Percentiles rank a stretch among this genome's conserved stretches.
Evolutionary conservation across 2,113 vertebrate genomes (phyloP).

Genomic region (Paramormyrops kingsleyae): DNA sequence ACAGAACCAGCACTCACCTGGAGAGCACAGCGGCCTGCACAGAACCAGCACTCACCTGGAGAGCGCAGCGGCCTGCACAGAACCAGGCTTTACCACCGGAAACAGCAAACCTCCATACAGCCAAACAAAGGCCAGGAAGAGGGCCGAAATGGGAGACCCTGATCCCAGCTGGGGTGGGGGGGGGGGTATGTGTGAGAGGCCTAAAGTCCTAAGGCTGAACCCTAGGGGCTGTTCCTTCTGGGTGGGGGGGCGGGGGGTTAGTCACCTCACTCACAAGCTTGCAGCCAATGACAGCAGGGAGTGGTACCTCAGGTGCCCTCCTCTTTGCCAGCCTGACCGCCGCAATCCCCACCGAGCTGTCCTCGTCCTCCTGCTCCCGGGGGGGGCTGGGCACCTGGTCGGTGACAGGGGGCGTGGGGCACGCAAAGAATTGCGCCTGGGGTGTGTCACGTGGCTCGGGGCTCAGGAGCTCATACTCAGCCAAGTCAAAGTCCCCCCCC

Average conservation of each 20-base stretch:
- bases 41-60: background rate
- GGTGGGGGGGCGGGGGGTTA: conserved; percentile 27
- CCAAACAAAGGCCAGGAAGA: background rate
- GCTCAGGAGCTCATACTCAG: conserved; percentile 61
- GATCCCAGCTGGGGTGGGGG: background rate
- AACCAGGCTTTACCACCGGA: background rate
- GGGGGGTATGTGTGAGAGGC: background rate
- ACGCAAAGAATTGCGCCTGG: conserved; percentile 35
- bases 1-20: no score
- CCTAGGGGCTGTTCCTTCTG: background rate
- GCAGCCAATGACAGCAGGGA: conserved; percentile 44
- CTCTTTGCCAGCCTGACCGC: conserved; percentile 57
- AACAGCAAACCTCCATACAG: background rate
- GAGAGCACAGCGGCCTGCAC: background rate
- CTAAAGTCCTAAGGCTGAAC: background rate
- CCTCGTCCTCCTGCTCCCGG: conserved; percentile 25
- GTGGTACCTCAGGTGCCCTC: conserved; percentile 67
- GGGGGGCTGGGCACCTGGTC: conserved; percentile 24
- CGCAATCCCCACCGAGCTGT: conserved; percentile 38
- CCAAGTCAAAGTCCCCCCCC: conserved; percentile 55
- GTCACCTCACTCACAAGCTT: conserved; percentile 36
- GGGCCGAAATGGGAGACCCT: background rate
- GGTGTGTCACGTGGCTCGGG: conserved; percentile 45
- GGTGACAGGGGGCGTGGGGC: conserved; percentile 28
- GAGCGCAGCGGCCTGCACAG: background rate